phyloP scores from a whole-genome alignment of 2,888 invertebrate genomes.

The Napeogenes sylphis region DNA sequence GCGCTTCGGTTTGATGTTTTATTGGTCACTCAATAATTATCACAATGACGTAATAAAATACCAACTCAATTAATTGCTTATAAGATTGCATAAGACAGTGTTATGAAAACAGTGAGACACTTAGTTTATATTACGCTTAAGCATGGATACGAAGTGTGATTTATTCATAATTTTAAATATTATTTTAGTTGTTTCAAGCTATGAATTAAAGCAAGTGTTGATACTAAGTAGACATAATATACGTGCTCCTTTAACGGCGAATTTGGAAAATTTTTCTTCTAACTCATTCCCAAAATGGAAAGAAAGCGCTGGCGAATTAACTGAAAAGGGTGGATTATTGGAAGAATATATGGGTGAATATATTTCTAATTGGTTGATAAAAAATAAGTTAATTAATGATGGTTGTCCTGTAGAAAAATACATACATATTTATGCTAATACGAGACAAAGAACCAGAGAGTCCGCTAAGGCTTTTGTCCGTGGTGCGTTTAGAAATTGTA shows the following conservation, averaged over 20 bases:
- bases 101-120: too few species aligned
- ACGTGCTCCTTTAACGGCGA: constrained; percentile 49
- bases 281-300: constrained; percentile 51
- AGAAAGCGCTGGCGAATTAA: constrained; percentile 45
- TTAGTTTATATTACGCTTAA: too few species aligned
- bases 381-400: constrained; percentile 40
- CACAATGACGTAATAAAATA: too few species aligned
- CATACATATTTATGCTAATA: constrained; percentile 55
- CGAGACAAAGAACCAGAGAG: constrained; percentile 49
- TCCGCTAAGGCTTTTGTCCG: constrained; percentile 52
- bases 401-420: constrained; percentile 44
- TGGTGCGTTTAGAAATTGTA: constrained; percentile 52
- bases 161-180: constrained; percentile 18
- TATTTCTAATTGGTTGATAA: constrained; percentile 50
- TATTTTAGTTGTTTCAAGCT: constrained; percentile 12
- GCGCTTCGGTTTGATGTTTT: too few species aligned
- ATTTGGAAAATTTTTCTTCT: constrained; percentile 41
- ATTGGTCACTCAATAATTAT: too few species aligned
- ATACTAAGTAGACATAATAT: constrained; percentile 59
- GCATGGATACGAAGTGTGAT: too few species aligned
- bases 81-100: too few species aligned
- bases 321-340: constrained; percentile 52
- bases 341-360: constrained; percentile 58
- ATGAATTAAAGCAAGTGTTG: constrained; percentile 47
- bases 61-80: too few species aligned